Evolutionary conservation across 2,888 invertebrate genomes (phyloP), one percentile per base, ranked within the genome.

Genomic region (Acrocera orbiculus): DNA sequence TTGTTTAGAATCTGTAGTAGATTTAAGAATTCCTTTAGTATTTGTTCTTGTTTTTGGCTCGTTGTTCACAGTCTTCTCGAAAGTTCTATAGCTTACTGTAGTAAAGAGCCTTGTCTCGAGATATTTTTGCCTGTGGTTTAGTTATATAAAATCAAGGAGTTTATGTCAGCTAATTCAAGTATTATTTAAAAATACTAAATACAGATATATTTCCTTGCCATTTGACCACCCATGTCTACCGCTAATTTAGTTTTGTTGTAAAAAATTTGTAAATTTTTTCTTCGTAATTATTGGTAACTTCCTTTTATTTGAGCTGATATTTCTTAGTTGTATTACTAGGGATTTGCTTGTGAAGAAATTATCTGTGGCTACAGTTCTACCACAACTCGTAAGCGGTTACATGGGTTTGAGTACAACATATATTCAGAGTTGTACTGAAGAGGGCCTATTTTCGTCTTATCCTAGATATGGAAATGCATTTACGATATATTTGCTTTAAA

Each of bases 191-290:
- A 47, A 45, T 36, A 47, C 40, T 30, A 46, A 43, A 15, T 41
- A 32, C 22, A 42, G 44, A 38, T 46, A 42, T 46, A 47, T 43
- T 47, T 47, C 36, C 45, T 38, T 17, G 46, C 45, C 45, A 50
- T 48, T 44, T 41, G 38, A 32, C 42, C 40, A 17, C 37, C 29
- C 32, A 40, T 38, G 35, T 43, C 38, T 29, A 36, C 41, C 36
- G 34, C 38, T 24, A 34, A 42, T 41, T 42, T 42, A 26, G 40
- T 44, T 17, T 30, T 37, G 36, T 41, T 46, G 32, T 43, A 44
- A 33, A 19, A 7, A 19, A 7, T 2, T 7, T 32, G 24, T 25
- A 25, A 25, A 24, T 25, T 24, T 27, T 19, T n/a, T 5, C 19
- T 19, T 19, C 9, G 16, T 16, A 16, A 16, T 16, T n/a, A 16